phyloP scores from a whole-genome alignment of 1,140 invertebrate species.

The Hycleus cichorii region DNA sequence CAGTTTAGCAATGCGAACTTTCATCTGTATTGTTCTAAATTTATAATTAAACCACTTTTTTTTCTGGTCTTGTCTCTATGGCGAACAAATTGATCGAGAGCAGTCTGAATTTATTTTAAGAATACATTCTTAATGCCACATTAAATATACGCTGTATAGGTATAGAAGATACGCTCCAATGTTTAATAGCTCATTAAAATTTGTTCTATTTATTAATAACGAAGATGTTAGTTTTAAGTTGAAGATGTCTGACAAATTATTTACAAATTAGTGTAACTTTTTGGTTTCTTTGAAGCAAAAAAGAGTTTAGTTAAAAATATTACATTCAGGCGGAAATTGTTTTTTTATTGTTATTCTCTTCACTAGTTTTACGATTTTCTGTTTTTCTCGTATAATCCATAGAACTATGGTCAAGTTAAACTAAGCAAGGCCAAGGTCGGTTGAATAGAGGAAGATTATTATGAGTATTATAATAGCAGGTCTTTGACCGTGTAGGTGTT shows the following conservation, averaged over 20 bases:
- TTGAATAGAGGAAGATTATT: not conserved
- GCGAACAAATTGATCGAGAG: conserved; percentile 6
- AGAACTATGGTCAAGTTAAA: conserved; percentile 7
- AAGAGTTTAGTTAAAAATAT: no score
- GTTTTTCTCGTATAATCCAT: no score
- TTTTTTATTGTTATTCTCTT: not conserved
- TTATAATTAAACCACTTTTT: no score
- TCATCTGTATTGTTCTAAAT: no score
- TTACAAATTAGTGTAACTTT: no score
- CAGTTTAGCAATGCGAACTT: no score
- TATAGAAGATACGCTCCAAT: not conserved
- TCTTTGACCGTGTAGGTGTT: conserved; percentile 8
- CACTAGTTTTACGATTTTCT: not conserved
- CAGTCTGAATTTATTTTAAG: conserved; percentile 5
- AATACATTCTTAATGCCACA: conserved; percentile 7
- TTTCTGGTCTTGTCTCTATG: not conserved
- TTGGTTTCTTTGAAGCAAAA: not conserved
- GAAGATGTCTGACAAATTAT: no score
- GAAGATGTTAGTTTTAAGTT: no score
- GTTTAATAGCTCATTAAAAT: conserved; percentile 11
- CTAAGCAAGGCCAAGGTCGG: conserved; percentile 12
- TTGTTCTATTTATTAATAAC: conserved; percentile 8
- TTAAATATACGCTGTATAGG: not conserved
- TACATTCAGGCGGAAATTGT: not conserved
- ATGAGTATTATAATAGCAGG: not conserved